Evolutionary conservation across 2,888 invertebrate species (phyloP), one percentile per base, ranked within the genome.

Genomic region (Chrysolina haemoptera): DNA sequence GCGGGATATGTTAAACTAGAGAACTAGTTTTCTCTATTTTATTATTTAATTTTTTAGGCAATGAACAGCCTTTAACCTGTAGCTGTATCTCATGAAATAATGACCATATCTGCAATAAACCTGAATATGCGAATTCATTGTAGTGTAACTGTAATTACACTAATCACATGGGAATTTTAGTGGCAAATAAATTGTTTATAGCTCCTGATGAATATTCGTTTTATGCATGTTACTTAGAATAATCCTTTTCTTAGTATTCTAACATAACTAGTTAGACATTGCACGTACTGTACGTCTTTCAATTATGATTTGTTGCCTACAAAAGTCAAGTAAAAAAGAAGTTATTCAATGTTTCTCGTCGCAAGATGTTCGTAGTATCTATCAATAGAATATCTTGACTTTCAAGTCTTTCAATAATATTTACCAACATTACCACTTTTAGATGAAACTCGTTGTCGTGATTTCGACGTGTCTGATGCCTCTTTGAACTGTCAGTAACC

Each of bases 401-500:
- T 71, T 71, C 65, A 68, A 64, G 65, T 35, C 50, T 63, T 74
- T 64, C 68, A 71, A 74, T 67, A 74, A 74, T 74, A 71, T 74
- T 74, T 74, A 74, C 74, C 67, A 68, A 71, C 71, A 74, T 68
- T 70, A 71, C 70, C 63, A 71, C 68, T 71, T 35, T 68, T 63
- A 68, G 74, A 74, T 67, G 71, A 71, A 71, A 69, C 64, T 46
- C 71, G 59, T 20, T 73, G 74, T 67, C 62, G 73, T 66, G 70
- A 69, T 74, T 74, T 75, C 65, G 67, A 75, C 75, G 68, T 74
- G 74, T 71, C 71, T 73, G 74, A 65, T 70, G 71, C 62, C 71
- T 70, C 66, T 73, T 71, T 79, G 79, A 79, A 79, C 79, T 79
- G 79, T 79, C 79, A 79, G 77, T 79, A 79, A 79, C 79, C 79